Evolutionary conservation across 2,113 vertebrate species (phyloP).

Genomic region (Pelecanus crispus): DNA sequence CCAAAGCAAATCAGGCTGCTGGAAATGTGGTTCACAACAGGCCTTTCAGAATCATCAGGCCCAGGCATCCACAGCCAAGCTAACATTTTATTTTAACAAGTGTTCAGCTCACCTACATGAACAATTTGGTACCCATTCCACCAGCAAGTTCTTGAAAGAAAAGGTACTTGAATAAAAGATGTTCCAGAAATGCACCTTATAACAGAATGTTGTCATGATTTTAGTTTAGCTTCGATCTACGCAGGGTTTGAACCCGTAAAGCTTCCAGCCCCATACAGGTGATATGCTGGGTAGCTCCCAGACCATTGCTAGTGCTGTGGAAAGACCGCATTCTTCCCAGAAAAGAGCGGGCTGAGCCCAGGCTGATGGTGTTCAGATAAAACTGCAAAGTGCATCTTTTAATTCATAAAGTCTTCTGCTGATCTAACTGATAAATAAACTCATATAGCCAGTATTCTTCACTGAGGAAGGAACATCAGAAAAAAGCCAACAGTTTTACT

Average conservation of each 20-base stretch:
- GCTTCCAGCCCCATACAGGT: neutral
- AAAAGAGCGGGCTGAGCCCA: neutral
- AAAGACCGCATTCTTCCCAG: neutral
- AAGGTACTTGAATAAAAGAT: neutral
- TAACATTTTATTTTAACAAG: neutral
- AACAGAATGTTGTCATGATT: neutral
- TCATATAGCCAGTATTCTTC: neutral
- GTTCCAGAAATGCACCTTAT: neutral
- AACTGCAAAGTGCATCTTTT: neutral
- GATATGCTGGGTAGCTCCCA: neutral
- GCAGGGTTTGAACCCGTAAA: neutral
- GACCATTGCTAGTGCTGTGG: neutral
- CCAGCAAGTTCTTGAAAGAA: neutral
- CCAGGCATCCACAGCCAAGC: neutral
- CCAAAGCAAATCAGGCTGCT: neutral
- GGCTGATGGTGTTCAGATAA: neutral
- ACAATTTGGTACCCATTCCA: neutral
- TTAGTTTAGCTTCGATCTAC: rapidly evolving
- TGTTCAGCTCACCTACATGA: neutral
- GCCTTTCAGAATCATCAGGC: neutral
- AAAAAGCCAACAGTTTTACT: neutral
- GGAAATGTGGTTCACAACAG: neutral
- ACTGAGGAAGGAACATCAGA: neutral
- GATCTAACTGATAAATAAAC: neutral
- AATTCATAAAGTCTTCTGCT: neutral